Base-by-base conservation (phyloP, 2,888 invertebrate genomes). In the Pollenia angustigena region DNA sequence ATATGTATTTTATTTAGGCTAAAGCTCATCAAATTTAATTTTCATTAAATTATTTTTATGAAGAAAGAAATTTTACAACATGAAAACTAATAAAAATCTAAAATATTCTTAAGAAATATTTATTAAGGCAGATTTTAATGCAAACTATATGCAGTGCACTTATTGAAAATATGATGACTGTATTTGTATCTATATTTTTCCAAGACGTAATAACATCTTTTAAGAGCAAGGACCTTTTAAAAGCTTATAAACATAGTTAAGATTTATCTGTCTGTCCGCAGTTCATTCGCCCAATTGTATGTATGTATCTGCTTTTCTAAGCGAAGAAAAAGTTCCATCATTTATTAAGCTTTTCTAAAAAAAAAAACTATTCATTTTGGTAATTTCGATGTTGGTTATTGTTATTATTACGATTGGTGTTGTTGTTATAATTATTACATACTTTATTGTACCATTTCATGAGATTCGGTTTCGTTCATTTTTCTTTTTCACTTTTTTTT, bases 201-300 rank as follows among this genome's bases (percentile, higher is more conserved):
- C 48, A 78, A 71, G 71, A 64, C 82, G 50, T 86, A 85, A 72
- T 62, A 80, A 78, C 78, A 81, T 56, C 74, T 72, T 68, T 48
- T 18, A 52, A 74, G 81, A 56, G 81, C 84, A 84, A 87, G 84
- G 84, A 84, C 81, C 87, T 84, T 52, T 66, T 12, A 8, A 66
- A 84, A 76, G 72, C 72, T 81, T 87, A 72, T 81, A 84, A 87
- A 84, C 81, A 86, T 74, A 80, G 66, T 11, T 66, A 64, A 52
- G 78, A 74, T 84, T 60, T 74, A 40, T 72, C 11, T 32, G 44
- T 40, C 14, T 48, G 40, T 62, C 44, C 50, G 14, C 4, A 44
- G 62, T n/a, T 23, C 16, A 50, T 66, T 10, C 48, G 14, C 0
- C 16, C 18, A 32, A 9, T 44, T 42, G 50, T 60, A 50, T 42